These are phyloP conservation scores for Orthonyx spaldingii DNA, from an alignment of 2,113 vertebrate genomes.

Conservation along the genomic window DNA sequence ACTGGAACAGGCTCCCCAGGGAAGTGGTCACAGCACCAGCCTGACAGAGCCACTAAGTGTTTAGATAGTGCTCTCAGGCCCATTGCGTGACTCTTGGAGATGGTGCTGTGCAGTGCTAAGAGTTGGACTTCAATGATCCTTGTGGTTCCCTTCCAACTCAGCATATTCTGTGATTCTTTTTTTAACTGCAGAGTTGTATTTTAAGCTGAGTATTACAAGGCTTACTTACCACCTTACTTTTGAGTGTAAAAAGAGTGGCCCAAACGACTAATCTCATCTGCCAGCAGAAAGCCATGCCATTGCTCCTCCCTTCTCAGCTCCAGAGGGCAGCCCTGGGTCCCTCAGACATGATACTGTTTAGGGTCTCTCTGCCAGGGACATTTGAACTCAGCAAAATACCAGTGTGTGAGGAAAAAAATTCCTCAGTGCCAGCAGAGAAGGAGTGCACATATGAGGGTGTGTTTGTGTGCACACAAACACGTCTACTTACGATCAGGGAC, in stretches of 20 bases:
- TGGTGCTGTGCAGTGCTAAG: neutral
- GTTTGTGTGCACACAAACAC: neutral
- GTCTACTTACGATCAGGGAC: fast-evolving
- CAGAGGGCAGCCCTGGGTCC: neutral
- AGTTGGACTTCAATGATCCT: neutral
- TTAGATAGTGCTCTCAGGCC: neutral
- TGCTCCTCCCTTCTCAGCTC: neutral
- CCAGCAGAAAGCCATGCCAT: neutral
- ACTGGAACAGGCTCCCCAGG: neutral
- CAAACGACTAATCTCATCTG: neutral
- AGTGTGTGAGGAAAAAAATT: neutral
- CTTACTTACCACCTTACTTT: conserved; percentile 47
- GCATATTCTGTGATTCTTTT: neutral
- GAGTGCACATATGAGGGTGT: fast-evolving
- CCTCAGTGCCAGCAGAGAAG: neutral
- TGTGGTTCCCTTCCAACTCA: neutral
- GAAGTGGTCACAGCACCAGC: neutral
- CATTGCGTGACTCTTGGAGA: neutral
- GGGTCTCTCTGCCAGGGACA: neutral
- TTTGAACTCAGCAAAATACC: neutral
- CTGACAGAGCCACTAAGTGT: fast-evolving
- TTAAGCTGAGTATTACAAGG: conserved; percentile 3
- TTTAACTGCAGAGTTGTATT: neutral
- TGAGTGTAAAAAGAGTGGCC: neutral
- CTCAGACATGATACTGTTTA: fast-evolving